Conservation (phyloP, 2,888 invertebrate species). For the Xestia c-nigrum region DNA sequence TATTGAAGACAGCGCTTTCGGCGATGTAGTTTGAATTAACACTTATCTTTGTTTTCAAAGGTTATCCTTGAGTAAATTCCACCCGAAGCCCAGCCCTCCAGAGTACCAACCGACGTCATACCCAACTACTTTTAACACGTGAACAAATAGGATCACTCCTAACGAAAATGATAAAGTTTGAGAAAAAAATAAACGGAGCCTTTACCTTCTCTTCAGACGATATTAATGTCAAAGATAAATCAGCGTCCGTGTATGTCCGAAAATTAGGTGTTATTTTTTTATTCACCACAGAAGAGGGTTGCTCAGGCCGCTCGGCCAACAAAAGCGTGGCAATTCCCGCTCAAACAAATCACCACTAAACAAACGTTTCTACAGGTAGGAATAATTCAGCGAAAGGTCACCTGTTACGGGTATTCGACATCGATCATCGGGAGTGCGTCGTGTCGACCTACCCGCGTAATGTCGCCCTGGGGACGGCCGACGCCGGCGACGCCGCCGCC, state of each 20-base stretch:
- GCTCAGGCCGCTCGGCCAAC: conserved; percentile 72
- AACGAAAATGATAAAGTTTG: conserved; percentile 62
- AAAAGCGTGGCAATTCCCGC: conserved; percentile 83
- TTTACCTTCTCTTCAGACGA: conserved; percentile 69
- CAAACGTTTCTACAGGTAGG: conserved; percentile 89
- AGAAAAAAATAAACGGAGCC: conserved; percentile 65
- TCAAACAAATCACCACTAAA: conserved; percentile 89
- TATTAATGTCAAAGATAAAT: conserved; percentile 75
- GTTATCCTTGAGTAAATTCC: conserved; percentile 47
- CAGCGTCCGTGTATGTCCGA: conserved; percentile 67
- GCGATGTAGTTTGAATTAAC: conserved; percentile 32
- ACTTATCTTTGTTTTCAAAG: conserved; percentile 56
- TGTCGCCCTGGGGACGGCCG: conserved; percentile 86
- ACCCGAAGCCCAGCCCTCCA: conserved; percentile 34
- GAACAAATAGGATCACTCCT: conserved; percentile 64
- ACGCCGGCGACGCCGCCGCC: conserved; percentile 77
- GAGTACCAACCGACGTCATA: conserved; percentile 34
- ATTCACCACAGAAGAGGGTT: conserved; percentile 76
- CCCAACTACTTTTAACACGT: conserved; percentile 54
- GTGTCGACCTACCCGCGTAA: conserved; percentile 87
- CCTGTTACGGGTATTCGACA: conserved; percentile 89
- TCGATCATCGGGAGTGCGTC: conserved; percentile 90
- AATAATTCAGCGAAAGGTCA: conserved; percentile 90
- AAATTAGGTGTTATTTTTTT: conserved; percentile 73
- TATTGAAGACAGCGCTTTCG: not conserved